Evolutionary conservation across 2,888 invertebrate genomes (phyloP).

Genomic region (Lepidonotus clava): DNA sequence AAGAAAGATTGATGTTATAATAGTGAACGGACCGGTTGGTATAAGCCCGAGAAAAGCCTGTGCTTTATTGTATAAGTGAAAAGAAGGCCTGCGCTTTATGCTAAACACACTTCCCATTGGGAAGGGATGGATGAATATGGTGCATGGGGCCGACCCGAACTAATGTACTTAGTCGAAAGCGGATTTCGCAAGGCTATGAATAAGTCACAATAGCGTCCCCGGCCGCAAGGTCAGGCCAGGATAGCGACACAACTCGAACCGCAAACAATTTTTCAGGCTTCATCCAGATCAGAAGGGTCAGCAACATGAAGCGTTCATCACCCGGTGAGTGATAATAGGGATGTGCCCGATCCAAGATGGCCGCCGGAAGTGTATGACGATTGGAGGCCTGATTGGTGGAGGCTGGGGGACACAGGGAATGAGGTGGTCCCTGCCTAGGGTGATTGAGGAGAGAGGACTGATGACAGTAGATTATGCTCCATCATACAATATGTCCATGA

Average conservation of each 20-base stretch:
- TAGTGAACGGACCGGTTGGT: too few species aligned
- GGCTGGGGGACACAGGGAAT: not conserved
- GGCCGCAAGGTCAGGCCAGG: not conserved
- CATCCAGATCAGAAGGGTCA: not conserved
- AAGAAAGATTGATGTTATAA: too few species aligned
- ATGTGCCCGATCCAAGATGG: not conserved
- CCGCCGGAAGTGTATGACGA: not conserved
- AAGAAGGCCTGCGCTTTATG: too few species aligned
- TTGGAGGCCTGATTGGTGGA: slow-evolving; percentile 19
- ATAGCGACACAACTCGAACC: not conserved
- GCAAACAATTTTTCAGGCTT: not conserved
- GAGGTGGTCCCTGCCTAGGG: not conserved
- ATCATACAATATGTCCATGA: not conserved
- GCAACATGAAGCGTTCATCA: not conserved
- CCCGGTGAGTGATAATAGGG: not conserved
- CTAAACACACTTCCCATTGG: too few species aligned
- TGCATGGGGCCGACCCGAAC: not conserved
- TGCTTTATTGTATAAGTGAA: too few species aligned
- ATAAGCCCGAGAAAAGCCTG: too few species aligned
- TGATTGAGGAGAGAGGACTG: not conserved
- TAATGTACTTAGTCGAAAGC: not conserved
- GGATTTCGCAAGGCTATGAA: not conserved
- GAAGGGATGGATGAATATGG: not conserved
- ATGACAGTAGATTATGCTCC: slow-evolving; percentile 2
- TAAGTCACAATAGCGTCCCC: not conserved